phyloP scores from a whole-genome alignment of 2,113 vertebrate species.

The Alethe diademata region DNA sequence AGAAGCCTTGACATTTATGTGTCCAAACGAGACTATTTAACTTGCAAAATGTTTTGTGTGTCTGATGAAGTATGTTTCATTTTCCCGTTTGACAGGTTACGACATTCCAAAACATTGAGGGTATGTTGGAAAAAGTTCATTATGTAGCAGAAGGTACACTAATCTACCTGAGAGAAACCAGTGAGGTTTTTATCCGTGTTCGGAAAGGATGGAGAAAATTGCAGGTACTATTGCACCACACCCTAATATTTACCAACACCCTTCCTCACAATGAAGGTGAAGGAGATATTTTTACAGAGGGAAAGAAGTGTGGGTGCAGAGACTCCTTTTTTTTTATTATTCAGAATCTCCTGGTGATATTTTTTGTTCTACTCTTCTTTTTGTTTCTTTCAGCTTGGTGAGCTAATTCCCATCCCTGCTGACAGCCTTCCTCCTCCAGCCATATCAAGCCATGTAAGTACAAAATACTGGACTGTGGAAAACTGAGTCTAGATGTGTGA shows the following conservation, averaged over 20 bases:
- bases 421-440: slow-evolving; percentile 79
- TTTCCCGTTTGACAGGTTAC: slow-evolving; percentile 73
- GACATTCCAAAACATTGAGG: slow-evolving; percentile 75
- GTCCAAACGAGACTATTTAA: neutral
- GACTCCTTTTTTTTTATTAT: neutral
- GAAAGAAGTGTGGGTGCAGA: neutral
- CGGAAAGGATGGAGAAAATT: slow-evolving; percentile 91
- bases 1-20: neutral
- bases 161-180: slow-evolving; percentile 78
- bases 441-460: slow-evolving; percentile 75
- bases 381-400: slow-evolving; percentile 82
- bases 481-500: neutral
- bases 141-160: slow-evolving; percentile 83
- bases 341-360: neutral
- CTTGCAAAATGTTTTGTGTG: neutral
- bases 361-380: neutral
- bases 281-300: neutral
- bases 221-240: slow-evolving; percentile 72
- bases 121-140: slow-evolving; percentile 81
- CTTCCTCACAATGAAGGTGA: neutral
- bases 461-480: neutral
- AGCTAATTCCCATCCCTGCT: slow-evolving; percentile 81
- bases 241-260: neutral
- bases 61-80: neutral
- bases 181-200: slow-evolving; percentile 89